These are phyloP conservation scores for Hyperoplus immaculatus DNA, from an alignment of 2,797 vertebrate genomes.

Conservation along the genomic window DNA sequence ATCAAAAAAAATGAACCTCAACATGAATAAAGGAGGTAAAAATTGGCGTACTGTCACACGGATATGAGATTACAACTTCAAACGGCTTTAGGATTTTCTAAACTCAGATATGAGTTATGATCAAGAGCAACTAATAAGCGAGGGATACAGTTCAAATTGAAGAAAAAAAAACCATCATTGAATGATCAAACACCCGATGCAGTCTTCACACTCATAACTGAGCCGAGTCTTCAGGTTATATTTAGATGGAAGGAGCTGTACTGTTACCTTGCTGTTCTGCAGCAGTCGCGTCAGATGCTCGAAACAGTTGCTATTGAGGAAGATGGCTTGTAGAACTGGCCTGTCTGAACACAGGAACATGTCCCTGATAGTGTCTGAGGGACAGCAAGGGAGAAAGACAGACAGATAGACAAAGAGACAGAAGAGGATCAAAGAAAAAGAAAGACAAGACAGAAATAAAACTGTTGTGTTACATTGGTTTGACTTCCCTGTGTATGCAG, in stretches of 20 bases:
- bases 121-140: neutral
- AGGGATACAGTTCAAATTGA: neutral
- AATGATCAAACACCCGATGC: constrained; percentile 16
- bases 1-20: neutral
- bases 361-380: constrained; percentile 93
- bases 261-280: constrained; percentile 97
- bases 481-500: neutral
- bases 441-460: neutral
- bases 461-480: too few relatives aligned
- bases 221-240: constrained; percentile 9
- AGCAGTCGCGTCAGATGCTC: constrained; percentile 95
- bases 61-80: neutral
- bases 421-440: neutral
- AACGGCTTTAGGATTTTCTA: neutral
- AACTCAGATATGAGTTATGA: neutral
- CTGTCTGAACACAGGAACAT: constrained; percentile 97
- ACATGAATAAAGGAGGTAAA: neutral
- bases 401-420: neutral
- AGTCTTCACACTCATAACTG: constrained; percentile 1
- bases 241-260: neutral
- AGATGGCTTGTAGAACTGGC: constrained; percentile 97
- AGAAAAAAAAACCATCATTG: neutral
- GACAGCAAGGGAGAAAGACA: neutral
- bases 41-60: neutral
- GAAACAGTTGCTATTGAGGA: constrained; percentile 99